Evolutionary conservation across 2,888 invertebrate genomes (phyloP).

Genomic region (Colostygia pectinataria): DNA sequence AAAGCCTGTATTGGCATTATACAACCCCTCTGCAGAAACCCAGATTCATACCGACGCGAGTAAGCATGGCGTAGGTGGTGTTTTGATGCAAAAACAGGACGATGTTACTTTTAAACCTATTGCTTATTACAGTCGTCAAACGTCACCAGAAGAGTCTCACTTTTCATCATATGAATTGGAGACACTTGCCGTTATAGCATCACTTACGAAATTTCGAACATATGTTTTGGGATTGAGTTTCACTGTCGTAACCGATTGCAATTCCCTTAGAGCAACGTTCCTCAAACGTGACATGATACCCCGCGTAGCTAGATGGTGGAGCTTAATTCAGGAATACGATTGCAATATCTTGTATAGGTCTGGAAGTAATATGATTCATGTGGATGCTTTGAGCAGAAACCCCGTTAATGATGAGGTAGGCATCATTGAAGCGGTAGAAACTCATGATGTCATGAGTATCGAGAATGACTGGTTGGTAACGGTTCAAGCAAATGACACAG

Average conservation of each 20-base stretch:
- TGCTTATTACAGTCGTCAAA: not conserved
- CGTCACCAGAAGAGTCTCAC: not conserved
- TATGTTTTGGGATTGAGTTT: not conserved
- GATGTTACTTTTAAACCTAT: not conserved
- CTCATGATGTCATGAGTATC: no score
- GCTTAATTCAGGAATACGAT: not conserved
- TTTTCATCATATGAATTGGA: not conserved
- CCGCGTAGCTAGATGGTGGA: not conserved
- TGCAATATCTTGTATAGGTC: not conserved
- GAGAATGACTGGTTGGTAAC: not conserved
- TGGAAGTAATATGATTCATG: not conserved
- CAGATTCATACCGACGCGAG: not conserved
- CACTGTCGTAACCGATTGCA: not conserved
- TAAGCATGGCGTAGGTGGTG: not conserved
- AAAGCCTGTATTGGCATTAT: not conserved
- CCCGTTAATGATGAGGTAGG: not conserved
- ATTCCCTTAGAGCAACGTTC: not conserved
- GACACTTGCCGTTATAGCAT: not conserved
- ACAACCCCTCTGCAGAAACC: not conserved
- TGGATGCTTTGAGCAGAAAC: not conserved
- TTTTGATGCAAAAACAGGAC: not conserved
- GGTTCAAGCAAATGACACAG: no score
- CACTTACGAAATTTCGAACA: not conserved
- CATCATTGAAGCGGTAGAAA: no score
- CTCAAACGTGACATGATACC: not conserved